Evolutionary conservation across 1,140 invertebrate genomes (phyloP).

Genomic region (Leucophenga varia): DNA sequence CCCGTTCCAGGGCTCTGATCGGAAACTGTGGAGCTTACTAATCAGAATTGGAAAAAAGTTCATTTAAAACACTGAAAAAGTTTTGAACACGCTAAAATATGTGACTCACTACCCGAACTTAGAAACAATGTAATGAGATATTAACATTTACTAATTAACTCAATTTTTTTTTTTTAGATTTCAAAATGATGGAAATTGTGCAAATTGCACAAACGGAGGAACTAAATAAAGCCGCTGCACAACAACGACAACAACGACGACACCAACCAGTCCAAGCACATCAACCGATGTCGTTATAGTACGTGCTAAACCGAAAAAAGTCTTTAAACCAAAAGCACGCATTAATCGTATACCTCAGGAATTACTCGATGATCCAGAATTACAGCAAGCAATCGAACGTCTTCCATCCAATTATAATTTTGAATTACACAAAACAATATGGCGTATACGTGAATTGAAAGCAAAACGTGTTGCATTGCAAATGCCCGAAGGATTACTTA

Average conservation of each 20-base stretch:
- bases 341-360: conserved; percentile 83
- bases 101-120: too few relatives aligned
- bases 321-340: conserved; percentile 70
- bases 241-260: conserved; percentile 14
- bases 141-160: neutral
- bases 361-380: conserved; percentile 75
- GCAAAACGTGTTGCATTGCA: conserved; percentile 92
- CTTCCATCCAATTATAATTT: conserved; percentile 98
- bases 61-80: too few relatives aligned
- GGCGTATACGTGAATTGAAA: conserved; percentile 82
- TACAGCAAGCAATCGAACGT: conserved; percentile 71
- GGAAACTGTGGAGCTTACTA: too few relatives aligned
- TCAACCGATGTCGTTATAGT: conserved; percentile 63
- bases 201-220: too few relatives aligned
- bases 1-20: too few relatives aligned
- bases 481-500: conserved; percentile 91
- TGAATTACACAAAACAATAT: conserved; percentile 97
- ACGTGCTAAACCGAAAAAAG: conserved; percentile 74
- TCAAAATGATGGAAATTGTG: conserved; percentile 46
- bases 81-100: too few relatives aligned
- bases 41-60: too few relatives aligned
- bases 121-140: too few relatives aligned
- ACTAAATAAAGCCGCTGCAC: conserved; percentile 18
- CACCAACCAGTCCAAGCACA: conserved; percentile 3
- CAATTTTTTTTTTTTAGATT: conserved; percentile 3